Evolutionary conservation across 2,797 vertebrate species (phyloP), one percentile per base, ranked within the genome.

Genomic region (Kryptolebias ocellatus): DNA sequence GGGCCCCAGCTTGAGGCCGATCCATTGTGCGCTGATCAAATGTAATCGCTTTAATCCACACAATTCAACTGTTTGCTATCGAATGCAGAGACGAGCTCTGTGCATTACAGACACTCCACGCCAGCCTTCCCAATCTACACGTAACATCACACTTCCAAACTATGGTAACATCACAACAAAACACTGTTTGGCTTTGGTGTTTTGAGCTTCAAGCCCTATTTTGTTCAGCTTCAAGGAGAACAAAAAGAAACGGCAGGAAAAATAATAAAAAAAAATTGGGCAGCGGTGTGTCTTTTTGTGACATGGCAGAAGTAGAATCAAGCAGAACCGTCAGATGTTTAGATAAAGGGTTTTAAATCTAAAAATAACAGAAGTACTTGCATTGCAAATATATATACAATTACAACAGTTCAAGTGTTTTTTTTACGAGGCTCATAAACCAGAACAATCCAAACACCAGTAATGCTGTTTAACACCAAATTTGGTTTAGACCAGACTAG

Each of bases 11-110:
- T 85, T 67, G 59, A 69, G 75, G 72, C 84, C 69, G 59, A 78
- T 54, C 86, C 83, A 52, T 79, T 87, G 93, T 91, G 39, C 82
- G 57, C 85, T 88, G 78, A 85, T 85, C 64, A 86, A 92, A 83
- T 87, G 69, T 90, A 94, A 93, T 86, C 88, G 15, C 92, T 92
- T 81, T 84, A 92, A 92, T 90, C 93, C 91, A 79, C 84, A 76
- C 80, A 78, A 76, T 88, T 92, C 83, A 80, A 82, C 81, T 73
- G 81, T 79, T 91, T 74, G 77, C 87, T 86, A 86, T 82, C 79
- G 87, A 89, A 87, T 67, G 70, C 76, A 60, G 77, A 69, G 69
- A 79, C 74, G 53, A 59, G 55, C 78, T 55, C 2, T 49, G 63
- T 61, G 60, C 70, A 56, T 73, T 80, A 65, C 67, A 67, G 73